Percentiles rank a stretch among this genome's conserved stretches.
Evolutionary conservation across 2,888 invertebrate species (phyloP).

Genomic region (Rhamphomyia laevipes): DNA sequence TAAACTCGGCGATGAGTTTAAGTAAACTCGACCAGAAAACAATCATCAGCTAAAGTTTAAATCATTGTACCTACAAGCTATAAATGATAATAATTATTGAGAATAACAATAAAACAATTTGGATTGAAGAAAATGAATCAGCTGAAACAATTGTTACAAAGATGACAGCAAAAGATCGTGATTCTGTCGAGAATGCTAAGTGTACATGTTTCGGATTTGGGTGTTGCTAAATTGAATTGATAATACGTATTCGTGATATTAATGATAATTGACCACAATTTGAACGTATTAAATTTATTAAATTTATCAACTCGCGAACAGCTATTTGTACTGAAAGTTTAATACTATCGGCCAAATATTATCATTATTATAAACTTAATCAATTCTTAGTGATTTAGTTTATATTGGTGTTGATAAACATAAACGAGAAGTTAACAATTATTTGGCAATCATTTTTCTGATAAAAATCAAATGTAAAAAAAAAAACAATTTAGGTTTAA

Average conservation of each 20-base stretch:
- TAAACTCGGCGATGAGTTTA: too few species aligned
- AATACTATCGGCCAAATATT: constrained; percentile 85
- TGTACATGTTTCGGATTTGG: constrained; percentile 92
- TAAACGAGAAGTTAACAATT: constrained; percentile 70
- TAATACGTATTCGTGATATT: constrained; percentile 68
- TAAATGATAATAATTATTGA: constrained; percentile 90
- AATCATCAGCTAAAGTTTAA: constrained; percentile 83
- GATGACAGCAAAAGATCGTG: constrained; percentile 75
- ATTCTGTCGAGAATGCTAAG: constrained; percentile 90
- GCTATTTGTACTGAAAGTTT: constrained; percentile 71
- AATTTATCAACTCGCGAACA: constrained; percentile 63
- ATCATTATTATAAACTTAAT: constrained; percentile 76
- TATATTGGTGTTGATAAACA: constrained; percentile 55
- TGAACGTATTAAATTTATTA: constrained; percentile 73
- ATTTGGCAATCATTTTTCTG: constrained; percentile 84
- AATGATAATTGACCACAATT: constrained; percentile 93
- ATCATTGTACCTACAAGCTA: constrained; percentile 78
- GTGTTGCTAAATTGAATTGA: constrained; percentile 70
- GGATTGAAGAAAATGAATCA: constrained; percentile 77
- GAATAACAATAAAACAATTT: constrained; percentile 53
- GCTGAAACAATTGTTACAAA: constrained; percentile 74
- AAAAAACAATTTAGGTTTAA: constrained; percentile 33
- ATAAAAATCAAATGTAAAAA: constrained; percentile 62
- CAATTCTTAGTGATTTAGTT: constrained; percentile 69
- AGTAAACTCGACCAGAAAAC: constrained; percentile 70